Base-by-base conservation (phyloP, 2,888 invertebrate genomes). In the Pollenia amentaria region DNA sequence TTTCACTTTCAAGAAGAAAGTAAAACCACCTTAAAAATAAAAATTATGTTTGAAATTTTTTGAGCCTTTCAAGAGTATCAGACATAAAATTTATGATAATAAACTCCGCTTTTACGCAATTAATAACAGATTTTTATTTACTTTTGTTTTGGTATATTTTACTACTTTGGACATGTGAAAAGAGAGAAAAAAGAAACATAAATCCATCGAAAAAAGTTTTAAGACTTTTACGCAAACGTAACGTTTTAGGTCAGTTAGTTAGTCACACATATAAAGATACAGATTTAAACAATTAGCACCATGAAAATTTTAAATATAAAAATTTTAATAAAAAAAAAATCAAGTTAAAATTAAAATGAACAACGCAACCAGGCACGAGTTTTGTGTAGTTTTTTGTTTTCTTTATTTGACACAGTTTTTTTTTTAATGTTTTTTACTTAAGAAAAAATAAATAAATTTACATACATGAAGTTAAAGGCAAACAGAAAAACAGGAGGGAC, bases 171-270 rank as follows among this genome's bases (percentile, higher is more conserved):
- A 60, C 60, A 57, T 46, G 40, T 48, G 46, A 12, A 53, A 53
- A 10, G 42, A 44, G 57, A 42, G 10, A 51, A 40, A 29, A 48
- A 21, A 72, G n/a, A 12, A 69, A 21, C 21, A 69, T 38, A 82
- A 60, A 75, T 65, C 21, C 11, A 62, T 40, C 65, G 60, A 60
- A 53, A 51, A 12, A 44, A 40, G 12, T 6, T 42, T 53, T 12
- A 42, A 48, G 53, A 69, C 67, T 69, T 73, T 78, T 67, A 78
- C 67, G 78, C 67, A 73, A 73, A 73, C 79, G 57, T 79, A 53
- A 46, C 18, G 53, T 84, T 84, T 79, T 79, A 79, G 84, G 78
- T 73, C 78, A 84, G 53, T 72, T 83, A 84, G 53, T 72, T 83
- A 81, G 51, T 77, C 40, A 10, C 29, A 83, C 64, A 72, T 18